Evolutionary conservation across 2,113 vertebrate genomes (phyloP).

Genomic region (Rhinolophus sinicus): DNA sequence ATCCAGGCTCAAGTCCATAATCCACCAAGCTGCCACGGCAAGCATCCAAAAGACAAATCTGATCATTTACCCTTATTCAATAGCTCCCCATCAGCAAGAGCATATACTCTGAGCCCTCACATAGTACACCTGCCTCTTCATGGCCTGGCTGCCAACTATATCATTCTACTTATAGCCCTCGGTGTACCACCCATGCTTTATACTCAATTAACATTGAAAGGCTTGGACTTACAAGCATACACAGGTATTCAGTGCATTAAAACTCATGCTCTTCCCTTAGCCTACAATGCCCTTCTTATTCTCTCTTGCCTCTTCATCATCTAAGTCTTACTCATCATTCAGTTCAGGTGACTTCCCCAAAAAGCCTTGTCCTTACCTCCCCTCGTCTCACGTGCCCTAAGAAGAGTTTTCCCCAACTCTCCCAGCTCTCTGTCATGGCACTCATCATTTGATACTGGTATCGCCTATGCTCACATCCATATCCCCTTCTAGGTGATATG

Average conservation of each 20-base stretch:
- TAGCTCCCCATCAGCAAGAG: not conserved
- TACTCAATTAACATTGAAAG: not conserved
- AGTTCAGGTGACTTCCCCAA: not conserved
- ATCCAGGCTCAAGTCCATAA: not conserved
- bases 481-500: not conserved
- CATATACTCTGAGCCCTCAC: not conserved
- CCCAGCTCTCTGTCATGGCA: not conserved
- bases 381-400: not conserved
- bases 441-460: not conserved
- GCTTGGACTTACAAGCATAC: not conserved
- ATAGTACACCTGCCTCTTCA: not conserved
- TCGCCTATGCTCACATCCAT: not conserved
- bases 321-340: not conserved
- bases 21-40: not conserved
- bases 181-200: not conserved
- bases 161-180: not conserved
- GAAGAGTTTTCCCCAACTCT: not conserved
- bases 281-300: not conserved
- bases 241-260: not conserved
- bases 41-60: not conserved
- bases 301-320: not conserved
- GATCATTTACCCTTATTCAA: not conserved
- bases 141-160: not conserved
- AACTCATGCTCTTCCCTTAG: not conserved
- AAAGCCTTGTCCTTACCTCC: not conserved